Evolutionary conservation across 1,140 invertebrate genomes (phyloP).

Genomic region (Sweltsa coloradensis): DNA sequence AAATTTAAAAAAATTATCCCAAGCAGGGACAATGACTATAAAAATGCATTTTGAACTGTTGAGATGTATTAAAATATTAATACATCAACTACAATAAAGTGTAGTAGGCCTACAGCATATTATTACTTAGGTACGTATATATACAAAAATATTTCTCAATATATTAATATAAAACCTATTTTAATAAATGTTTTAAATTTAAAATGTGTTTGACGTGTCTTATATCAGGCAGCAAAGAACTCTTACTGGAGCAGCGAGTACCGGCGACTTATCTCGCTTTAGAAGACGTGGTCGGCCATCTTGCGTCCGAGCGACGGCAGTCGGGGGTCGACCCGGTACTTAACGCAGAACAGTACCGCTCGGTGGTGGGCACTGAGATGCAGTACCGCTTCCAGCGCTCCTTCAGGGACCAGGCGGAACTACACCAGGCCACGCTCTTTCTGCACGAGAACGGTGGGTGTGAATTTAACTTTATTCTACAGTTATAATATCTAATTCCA

Average conservation of each 20-base stretch:
- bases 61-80: too few relatives aligned
- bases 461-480: too few relatives aligned
- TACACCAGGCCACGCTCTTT: slow-evolving; percentile 92
- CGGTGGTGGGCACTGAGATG: slow-evolving; percentile 56
- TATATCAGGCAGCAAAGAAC: slow-evolving; percentile 73
- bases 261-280: slow-evolving; percentile 90
- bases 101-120: too few relatives aligned
- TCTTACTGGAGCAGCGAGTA: slow-evolving; percentile 85
- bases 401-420: slow-evolving; percentile 78
- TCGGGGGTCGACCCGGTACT: slow-evolving; percentile 75
- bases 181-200: neutral
- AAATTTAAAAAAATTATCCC: too few relatives aligned
- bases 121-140: too few relatives aligned
- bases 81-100: too few relatives aligned
- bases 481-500: neutral
- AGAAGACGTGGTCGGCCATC: slow-evolving; percentile 77
- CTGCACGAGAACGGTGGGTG: slow-evolving; percentile 87
- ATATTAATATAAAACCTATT: too few relatives aligned
- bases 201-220: slow-evolving; percentile 4
- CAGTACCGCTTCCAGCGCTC: slow-evolving; percentile 46
- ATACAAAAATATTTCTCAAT: too few relatives aligned
- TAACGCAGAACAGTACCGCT: slow-evolving; percentile 71
- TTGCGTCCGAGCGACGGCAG: slow-evolving; percentile 56
- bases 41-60: too few relatives aligned
- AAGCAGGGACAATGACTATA: too few relatives aligned